Percentiles rank a stretch among this genome's conserved stretches.
These are phyloP conservation scores for Sinocyclocheilus maitianheensis DNA, from an alignment of 2,113 vertebrate genomes.

Conservation along the genomic window DNA sequence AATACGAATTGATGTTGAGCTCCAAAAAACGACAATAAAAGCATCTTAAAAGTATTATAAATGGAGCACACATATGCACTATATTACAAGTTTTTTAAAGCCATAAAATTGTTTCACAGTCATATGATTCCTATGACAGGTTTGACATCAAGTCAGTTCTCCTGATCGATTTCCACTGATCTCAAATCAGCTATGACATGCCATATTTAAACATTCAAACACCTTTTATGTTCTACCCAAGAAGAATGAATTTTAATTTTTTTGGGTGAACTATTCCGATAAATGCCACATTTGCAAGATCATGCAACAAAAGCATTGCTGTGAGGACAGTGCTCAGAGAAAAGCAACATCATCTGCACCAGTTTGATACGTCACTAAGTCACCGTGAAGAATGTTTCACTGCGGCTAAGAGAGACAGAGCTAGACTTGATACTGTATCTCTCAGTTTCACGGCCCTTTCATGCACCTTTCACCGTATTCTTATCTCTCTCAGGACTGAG, in stretches of 20 bases:
- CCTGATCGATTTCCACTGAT: background rate
- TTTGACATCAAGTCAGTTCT: background rate
- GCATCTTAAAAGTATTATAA: background rate
- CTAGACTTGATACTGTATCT: background rate
- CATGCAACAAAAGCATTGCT: background rate
- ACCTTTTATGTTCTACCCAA: background rate
- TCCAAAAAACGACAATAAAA: background rate
- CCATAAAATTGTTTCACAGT: background rate
- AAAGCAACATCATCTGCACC: background rate
- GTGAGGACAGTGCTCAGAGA: background rate
- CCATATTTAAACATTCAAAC: background rate
- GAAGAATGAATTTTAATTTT: background rate
- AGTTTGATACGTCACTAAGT: background rate
- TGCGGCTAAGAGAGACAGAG: background rate
- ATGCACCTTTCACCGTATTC: background rate
- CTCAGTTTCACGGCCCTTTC: background rate
- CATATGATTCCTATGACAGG: background rate
- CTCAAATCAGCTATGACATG: background rate
- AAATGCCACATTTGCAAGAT: background rate
- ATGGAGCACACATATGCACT: background rate
- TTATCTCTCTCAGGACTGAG: conserved; percentile 3
- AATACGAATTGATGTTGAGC: background rate
- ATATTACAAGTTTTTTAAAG: background rate
- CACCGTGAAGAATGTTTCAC: conserved; percentile 21
- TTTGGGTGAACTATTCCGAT: background rate